Percentiles rank a stretch among this genome's conserved stretches.
These are phyloP conservation scores for Notoglanidium macrostoma DNA, from an alignment of 2,797 vertebrate genomes.

Conservation along the genomic window DNA sequence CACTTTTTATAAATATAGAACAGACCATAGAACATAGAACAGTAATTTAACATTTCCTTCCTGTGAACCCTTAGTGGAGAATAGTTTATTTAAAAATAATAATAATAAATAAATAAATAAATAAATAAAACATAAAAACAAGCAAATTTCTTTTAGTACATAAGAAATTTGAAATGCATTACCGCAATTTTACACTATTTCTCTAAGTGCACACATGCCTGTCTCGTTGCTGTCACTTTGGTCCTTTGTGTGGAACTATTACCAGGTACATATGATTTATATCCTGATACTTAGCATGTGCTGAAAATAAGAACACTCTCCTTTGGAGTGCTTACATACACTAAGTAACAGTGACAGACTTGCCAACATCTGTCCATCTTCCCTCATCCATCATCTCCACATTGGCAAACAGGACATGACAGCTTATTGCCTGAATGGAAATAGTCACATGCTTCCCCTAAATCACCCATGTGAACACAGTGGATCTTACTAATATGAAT, in stretches of 20 bases:
- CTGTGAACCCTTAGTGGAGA: background rate
- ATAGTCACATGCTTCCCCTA: background rate
- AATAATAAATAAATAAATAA: no score
- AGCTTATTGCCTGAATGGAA: conserved; percentile 1
- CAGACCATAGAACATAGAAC: background rate
- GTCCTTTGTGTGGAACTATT: background rate
- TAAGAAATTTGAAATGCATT: background rate
- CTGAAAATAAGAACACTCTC: background rate
- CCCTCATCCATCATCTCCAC: background rate
- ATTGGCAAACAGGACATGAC: background rate
- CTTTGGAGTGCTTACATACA: background rate
- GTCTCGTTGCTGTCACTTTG: background rate
- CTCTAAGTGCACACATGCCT: background rate
- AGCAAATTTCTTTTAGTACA: background rate
- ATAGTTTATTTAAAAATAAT: no score
- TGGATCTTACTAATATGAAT: background rate
- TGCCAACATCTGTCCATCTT: background rate
- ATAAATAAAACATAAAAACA: background rate
- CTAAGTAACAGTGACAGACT: conserved; percentile 15
- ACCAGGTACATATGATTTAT: background rate
- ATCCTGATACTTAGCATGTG: conserved; percentile 16
- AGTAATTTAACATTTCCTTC: background rate
- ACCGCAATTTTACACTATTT: background rate
- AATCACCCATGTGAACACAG: background rate
- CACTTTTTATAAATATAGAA: background rate